Conservation (phyloP, 2,113 vertebrate species). For the Terrapene triunguis region DNA sequence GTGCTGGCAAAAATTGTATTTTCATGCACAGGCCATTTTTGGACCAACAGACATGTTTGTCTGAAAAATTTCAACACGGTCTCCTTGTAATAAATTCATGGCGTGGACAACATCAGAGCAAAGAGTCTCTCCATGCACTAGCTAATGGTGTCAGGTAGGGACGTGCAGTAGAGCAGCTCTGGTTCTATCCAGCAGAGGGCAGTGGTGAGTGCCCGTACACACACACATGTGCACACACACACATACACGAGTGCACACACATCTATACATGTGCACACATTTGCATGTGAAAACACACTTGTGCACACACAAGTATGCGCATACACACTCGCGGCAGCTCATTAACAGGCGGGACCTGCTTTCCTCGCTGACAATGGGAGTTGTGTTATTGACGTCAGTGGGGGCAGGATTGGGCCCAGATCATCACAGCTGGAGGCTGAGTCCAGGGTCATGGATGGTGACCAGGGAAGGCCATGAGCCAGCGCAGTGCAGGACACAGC, state of each 20-base stretch:
- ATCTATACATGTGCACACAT: no score
- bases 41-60: not conserved
- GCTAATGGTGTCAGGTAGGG: not conserved
- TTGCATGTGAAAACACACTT: no score
- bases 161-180: not conserved
- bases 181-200: not conserved
- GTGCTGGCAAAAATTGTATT: not conserved
- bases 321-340: no score
- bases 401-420: not conserved
- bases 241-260: no score
- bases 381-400: not conserved
- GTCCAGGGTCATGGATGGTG: fast-evolving
- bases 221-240: no score
- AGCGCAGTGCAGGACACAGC: not conserved
- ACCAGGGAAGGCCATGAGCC: not conserved
- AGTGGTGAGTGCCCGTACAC: not conserved
- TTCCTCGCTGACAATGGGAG: not conserved
- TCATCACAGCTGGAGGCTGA: no score
- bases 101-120: not conserved
- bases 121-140: not conserved
- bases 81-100: not conserved
- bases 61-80: not conserved
- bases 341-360: not conserved
- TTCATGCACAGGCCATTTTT: not conserved
- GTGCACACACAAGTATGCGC: no score